A percentile compares a stretch with the other conserved stretches of the same genome.
phyloP scores from a whole-genome alignment of 2,888 invertebrate species.

The Polymixis lichenea region DNA sequence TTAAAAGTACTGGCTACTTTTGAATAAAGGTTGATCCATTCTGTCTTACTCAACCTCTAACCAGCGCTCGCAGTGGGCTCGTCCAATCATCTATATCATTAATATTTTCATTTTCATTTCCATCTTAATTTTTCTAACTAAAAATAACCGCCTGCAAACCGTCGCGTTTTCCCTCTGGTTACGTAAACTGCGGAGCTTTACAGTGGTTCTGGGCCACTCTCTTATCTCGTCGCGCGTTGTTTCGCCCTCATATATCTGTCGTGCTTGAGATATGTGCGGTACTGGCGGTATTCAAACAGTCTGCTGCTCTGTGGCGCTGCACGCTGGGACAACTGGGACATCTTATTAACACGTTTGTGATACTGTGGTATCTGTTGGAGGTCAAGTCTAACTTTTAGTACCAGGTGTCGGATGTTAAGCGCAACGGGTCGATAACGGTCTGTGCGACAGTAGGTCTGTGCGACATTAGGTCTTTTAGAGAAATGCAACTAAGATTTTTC shows the following conservation, averaged over 20 bases:
- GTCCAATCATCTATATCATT: not conserved
- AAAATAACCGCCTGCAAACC: not conserved
- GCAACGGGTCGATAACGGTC: constrained; percentile 36
- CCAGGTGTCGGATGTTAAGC: constrained; percentile 6
- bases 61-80: not conserved
- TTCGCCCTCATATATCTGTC: constrained; percentile 75
- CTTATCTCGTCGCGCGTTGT: constrained; percentile 70
- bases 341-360: constrained; percentile 54
- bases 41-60: not conserved
- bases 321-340: constrained; percentile 33
- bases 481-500: not conserved
- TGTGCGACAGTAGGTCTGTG: constrained; percentile 11
- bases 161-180: constrained; percentile 42
- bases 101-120: too few species aligned
- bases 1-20: too few species aligned
- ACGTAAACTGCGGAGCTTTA: constrained; percentile 39
- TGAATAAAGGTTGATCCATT: too few species aligned
- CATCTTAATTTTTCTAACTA: not conserved
- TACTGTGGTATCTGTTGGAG: constrained; percentile 34
- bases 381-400: constrained; percentile 29
- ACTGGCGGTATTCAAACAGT: constrained; percentile 57
- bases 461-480: not conserved
- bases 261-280: constrained; percentile 55
- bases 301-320: constrained; percentile 43
- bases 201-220: constrained; percentile 64